Evolutionary conservation across 2,888 invertebrate species (phyloP).

Genomic region (Drosophila monieri): DNA sequence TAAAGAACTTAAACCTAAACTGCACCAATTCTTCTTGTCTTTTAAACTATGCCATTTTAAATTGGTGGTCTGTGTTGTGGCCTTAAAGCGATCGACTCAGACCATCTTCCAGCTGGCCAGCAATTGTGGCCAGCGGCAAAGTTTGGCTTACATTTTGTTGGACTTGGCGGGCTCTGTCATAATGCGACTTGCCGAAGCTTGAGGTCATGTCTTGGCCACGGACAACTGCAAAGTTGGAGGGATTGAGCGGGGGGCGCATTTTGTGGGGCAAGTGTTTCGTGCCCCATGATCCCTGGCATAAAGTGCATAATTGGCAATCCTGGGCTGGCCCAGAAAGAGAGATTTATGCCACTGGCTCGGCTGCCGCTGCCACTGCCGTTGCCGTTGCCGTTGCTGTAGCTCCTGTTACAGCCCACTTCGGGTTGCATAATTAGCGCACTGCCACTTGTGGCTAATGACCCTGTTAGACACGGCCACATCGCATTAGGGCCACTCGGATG

Average conservation of each 20-base stretch:
- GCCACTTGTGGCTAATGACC: constrained; percentile 82
- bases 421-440: constrained; percentile 81
- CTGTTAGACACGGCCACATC: constrained; percentile 75
- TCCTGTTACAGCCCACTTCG: constrained; percentile 25
- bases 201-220: constrained; percentile 46
- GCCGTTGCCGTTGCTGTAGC: constrained; percentile 3
- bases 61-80: constrained; percentile 22
- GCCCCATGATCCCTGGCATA: constrained; percentile 39
- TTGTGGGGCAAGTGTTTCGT: constrained; percentile 41
- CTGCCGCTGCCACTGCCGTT: not conserved
- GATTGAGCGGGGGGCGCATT: constrained; percentile 69
- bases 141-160: constrained; percentile 25
- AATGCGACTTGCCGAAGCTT: constrained; percentile 67
- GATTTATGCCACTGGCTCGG: constrained; percentile 46
- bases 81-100: constrained; percentile 36
- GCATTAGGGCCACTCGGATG: constrained; percentile 27
- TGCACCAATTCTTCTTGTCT: not conserved
- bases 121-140: constrained; percentile 53
- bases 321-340: constrained; percentile 52
- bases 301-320: constrained; percentile 76
- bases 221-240: constrained; percentile 14
- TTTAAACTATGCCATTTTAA: not conserved
- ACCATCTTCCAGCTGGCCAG: constrained; percentile 44
- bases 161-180: constrained; percentile 56
- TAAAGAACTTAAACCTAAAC: too few species aligned